Conservation (phyloP, 2,797 vertebrate species). For the Helicolenus hilgendorfi region DNA sequence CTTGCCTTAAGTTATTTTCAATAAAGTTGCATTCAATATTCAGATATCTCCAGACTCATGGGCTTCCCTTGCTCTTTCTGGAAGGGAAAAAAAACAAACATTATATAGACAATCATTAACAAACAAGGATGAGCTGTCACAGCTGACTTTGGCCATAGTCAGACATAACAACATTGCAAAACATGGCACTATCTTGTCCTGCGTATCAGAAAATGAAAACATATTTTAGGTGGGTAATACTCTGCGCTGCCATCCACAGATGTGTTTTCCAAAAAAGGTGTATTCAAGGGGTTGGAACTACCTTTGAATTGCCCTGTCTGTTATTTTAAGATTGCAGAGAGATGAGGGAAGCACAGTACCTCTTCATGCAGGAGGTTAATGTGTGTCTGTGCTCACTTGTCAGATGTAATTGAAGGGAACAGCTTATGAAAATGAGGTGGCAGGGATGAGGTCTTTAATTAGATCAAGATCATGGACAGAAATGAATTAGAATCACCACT, state of each 20-base stretch:
- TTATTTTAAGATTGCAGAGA: slow-evolving; percentile 60
- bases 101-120: slow-evolving; percentile 32
- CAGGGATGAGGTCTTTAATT: slow-evolving; percentile 87
- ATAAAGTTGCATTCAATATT: slow-evolving; percentile 5
- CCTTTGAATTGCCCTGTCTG: slow-evolving; percentile 56
- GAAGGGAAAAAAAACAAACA: slow-evolving; percentile 7
- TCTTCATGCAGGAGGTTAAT: slow-evolving; percentile 81
- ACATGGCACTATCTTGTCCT: slow-evolving; percentile 28
- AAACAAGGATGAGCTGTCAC: slow-evolving; percentile 15
- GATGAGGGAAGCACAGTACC: slow-evolving; percentile 63
- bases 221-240: not conserved
- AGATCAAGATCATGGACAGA: slow-evolving; percentile 84
- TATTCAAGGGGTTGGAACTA: slow-evolving; percentile 45
- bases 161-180: slow-evolving; percentile 19
- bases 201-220: slow-evolving; percentile 14
- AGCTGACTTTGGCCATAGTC: slow-evolving; percentile 23
- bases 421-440: slow-evolving; percentile 86
- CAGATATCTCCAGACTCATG: not conserved
- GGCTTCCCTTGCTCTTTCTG: not conserved
- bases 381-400: slow-evolving; percentile 82
- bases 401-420: slow-evolving; percentile 87
- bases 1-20: slow-evolving; percentile 28
- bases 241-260: slow-evolving; percentile 14
- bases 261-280: slow-evolving; percentile 49
- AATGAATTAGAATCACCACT: slow-evolving; percentile 83